phyloP scores from a whole-genome alignment of 2,797 vertebrate genomes.

The Falco biarmicus region DNA sequence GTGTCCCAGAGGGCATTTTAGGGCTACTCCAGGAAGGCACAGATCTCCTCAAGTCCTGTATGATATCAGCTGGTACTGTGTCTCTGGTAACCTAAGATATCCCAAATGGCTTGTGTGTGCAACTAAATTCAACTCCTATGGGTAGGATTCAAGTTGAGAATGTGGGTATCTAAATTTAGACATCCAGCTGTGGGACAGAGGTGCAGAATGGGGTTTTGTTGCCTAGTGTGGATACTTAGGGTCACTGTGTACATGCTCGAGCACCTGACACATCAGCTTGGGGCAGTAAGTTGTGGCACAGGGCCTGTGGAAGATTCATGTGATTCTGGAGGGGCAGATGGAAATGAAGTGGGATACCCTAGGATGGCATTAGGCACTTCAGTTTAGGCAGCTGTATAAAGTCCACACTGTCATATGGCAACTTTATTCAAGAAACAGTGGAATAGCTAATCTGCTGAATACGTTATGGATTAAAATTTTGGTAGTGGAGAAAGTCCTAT shows the following conservation, averaged over 20 bases:
- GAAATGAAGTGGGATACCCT: background rate
- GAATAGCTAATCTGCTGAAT: background rate
- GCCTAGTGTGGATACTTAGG: rapidly evolving
- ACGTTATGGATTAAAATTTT: conserved; percentile 47
- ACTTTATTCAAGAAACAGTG: conserved; percentile 28
- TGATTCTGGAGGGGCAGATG: background rate
- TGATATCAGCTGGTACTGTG: rapidly evolving
- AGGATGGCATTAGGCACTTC: background rate
- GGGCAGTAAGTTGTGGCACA: background rate
- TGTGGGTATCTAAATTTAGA: background rate
- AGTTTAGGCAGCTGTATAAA: background rate
- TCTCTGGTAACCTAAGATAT: background rate
- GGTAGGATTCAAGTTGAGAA: background rate
- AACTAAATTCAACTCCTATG: background rate
- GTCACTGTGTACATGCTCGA: background rate
- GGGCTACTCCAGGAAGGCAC: background rate
- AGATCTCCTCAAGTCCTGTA: background rate
- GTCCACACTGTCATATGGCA: background rate
- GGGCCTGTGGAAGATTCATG: background rate
- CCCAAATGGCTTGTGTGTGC: background rate
- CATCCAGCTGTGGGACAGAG: background rate
- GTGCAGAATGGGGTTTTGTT: background rate
- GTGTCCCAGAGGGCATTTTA: background rate
- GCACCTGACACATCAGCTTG: background rate
- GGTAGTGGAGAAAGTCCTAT: background rate